Percentiles rank a stretch among this genome's conserved stretches.
Evolutionary conservation across 37 sponge, comb jelly and placozoan genomes (phyloP).

Genomic region (Tethya wilhelma): DNA sequence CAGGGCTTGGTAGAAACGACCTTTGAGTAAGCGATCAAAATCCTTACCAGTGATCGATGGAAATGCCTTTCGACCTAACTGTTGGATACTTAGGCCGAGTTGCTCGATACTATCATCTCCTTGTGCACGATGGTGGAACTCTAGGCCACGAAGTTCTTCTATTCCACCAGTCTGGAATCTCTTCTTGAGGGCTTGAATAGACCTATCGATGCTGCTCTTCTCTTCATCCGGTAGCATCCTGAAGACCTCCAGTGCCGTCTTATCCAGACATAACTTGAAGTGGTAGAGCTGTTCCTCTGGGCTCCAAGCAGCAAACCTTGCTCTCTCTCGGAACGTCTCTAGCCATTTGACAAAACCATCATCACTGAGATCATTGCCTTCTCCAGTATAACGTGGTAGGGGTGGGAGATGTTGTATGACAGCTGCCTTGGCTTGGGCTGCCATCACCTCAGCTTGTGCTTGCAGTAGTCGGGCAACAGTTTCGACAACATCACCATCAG

Average conservation of each 20-base stretch:
- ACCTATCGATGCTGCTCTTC: neutral
- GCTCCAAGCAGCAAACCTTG: constrained; percentile 11
- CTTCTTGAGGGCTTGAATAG: constrained; percentile 4
- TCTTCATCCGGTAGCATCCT: constrained; percentile 14
- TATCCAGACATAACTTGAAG: constrained; percentile 28
- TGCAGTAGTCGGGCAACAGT: constrained; percentile 4
- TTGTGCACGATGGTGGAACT: constrained; percentile 33
- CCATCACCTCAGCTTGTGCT: constrained; percentile 16
- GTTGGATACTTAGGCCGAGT: constrained; percentile 6
- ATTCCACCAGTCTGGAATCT: constrained; percentile 23
- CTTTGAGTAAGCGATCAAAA: constrained; percentile 40
- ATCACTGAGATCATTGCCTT: neutral
- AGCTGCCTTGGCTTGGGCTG: constrained; percentile 9
- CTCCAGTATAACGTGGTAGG: constrained; percentile 10
- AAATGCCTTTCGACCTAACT: constrained; percentile 34
- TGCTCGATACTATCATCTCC: constrained; percentile 21
- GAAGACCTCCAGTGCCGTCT: constrained; percentile 11
- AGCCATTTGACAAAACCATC: neutral
- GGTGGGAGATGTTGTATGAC: neutral
- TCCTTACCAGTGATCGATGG: neutral
- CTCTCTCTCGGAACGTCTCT: neutral
- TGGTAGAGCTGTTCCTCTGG: constrained; percentile 12
- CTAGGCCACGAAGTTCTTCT: constrained; percentile 19
- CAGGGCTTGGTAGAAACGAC: constrained; percentile 21
- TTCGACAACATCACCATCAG: neutral